Percentiles rank a stretch among this genome's conserved stretches.
These are phyloP conservation scores for Leucopternis melanops DNA, from an alignment of 2,113 vertebrate species.

Conservation along the genomic window DNA sequence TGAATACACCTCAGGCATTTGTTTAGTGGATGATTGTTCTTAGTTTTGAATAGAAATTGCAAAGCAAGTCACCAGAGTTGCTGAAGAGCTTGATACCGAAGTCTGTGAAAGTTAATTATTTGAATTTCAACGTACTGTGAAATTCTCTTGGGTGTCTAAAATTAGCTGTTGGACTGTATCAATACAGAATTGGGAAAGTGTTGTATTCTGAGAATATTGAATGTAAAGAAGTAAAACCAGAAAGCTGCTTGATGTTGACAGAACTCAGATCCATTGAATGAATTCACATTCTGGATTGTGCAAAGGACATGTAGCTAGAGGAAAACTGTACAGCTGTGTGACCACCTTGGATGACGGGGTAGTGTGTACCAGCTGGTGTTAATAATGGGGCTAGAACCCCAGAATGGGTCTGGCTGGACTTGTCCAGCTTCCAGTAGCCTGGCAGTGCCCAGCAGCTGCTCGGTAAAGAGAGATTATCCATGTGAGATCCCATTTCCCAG, in stretches of 20 bases:
- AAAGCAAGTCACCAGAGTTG: not conserved
- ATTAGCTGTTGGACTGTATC: not conserved
- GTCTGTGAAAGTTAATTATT: not conserved
- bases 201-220: not conserved
- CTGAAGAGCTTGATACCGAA: not conserved
- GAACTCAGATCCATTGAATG: not conserved
- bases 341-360: accelerated
- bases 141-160: constrained; percentile 11
- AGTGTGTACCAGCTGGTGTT: not conserved
- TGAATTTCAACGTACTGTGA: not conserved
- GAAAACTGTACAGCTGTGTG: not conserved
- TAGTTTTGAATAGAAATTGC: not conserved
- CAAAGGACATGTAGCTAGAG: not conserved
- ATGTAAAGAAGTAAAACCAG: not conserved
- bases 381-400: not conserved
- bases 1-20: not conserved
- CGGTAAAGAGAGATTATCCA: not conserved
- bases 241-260: not conserved
- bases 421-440: not conserved
- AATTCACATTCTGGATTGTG: not conserved
- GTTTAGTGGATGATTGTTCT: not conserved
- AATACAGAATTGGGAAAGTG: not conserved
- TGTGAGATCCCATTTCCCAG: not conserved
- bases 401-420: not conserved
- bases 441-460: not conserved